phyloP scores from a whole-genome alignment of 2,888 invertebrate genomes.

The Sphinx pinastri region DNA sequence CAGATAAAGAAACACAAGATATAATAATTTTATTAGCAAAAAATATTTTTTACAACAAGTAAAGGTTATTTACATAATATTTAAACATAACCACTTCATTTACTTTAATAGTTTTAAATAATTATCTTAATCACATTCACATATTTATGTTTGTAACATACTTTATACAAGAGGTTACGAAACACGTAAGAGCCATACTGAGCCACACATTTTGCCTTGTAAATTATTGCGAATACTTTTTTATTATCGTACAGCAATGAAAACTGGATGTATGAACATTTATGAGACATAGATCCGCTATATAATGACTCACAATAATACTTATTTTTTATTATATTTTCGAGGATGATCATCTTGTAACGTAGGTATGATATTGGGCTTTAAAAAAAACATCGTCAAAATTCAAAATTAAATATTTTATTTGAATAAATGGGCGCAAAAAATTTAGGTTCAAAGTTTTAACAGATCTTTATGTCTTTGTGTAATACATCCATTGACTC shows the following conservation, averaged over 20 bases:
- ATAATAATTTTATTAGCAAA: neutral
- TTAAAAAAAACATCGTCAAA: no score
- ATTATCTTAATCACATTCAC: neutral
- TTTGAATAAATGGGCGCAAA: no score
- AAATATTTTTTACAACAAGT: neutral
- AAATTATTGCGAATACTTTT: neutral
- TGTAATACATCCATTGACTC: neutral
- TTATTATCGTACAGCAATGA: neutral
- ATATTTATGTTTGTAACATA: neutral
- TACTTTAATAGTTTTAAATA: neutral
- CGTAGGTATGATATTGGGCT: no score
- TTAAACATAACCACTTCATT: neutral
- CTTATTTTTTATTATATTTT: no score
- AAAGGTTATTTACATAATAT: neutral
- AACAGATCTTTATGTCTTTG: no score
- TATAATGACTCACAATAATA: neutral
- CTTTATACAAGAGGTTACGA: neutral
- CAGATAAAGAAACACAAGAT: neutral
- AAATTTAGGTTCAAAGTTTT: no score
- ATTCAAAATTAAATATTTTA: no score
- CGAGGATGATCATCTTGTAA: no score
- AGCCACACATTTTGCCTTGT: neutral
- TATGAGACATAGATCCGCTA: no score
- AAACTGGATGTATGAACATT: neutral
- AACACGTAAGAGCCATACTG: slow-evolving; percentile 2